Base-by-base conservation (phyloP, 2,888 invertebrate genomes). In the Drosophila quinaria region DNA sequence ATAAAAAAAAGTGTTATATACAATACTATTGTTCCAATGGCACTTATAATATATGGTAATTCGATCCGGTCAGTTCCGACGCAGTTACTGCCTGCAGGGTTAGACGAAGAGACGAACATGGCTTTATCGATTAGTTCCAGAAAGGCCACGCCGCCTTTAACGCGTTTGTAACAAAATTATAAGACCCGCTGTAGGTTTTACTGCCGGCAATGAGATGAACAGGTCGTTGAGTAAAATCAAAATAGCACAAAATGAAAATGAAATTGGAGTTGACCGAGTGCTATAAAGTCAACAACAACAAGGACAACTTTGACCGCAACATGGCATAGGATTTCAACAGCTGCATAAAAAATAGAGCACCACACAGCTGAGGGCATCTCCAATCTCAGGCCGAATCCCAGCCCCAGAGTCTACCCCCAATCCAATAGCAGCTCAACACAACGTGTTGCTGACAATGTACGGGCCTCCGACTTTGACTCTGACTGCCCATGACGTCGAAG, bases 361-460 rank as follows among this genome's bases (percentile, higher is more conserved):
- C 58, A 65, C 58, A 56, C 52, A 60, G 19, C 63, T 22, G 19
- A 10, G 42, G 50, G 25, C 50, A 41, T 29, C 19, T 17, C 64
- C 42, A 56, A 54, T 39, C 35, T 37, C 42, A 46, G 33, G 1
- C 15, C 25, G 55, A 66, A 10, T 8, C 15, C 17, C 51, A 15
- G 41, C 6, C 47, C 41, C 42, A 49, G 17, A 11, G 35, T 22
- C 29, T 13, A 19, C 11, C 19, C 35, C 58, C 25, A 46, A 15
- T 31, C 19, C 11, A 35, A 42, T 51, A 47, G 65, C 62, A 54
- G 59, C 22, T 47, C 17, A 44, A 55, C 51, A 58, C 76, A 69
- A 78, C 78, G 78, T 78, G 78, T 77, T 78, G 78, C 78, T 78
- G 78, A 68, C 78, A 70, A 46, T 74, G 73, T 56, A 22, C 15